phyloP scores from a whole-genome alignment of 2,888 invertebrate genomes.

The Oxyscelio sp. region DNA sequence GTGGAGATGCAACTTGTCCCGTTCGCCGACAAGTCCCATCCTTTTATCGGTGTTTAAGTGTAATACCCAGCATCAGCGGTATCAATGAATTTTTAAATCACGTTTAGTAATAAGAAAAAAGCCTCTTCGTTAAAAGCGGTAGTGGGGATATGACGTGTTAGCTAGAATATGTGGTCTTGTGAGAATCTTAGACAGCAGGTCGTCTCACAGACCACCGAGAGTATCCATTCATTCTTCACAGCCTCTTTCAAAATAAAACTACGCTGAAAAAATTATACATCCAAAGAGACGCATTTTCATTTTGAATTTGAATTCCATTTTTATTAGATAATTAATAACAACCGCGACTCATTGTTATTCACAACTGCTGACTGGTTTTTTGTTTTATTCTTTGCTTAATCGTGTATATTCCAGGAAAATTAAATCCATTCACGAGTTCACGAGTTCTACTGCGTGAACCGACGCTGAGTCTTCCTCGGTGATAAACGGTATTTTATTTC shows the following conservation, averaged over 20 bases:
- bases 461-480: slow-evolving; percentile 9
- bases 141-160: slow-evolving; percentile 63
- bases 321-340: slow-evolving; percentile 42
- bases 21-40: not conserved
- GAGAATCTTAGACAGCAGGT: slow-evolving; percentile 72
- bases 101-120: slow-evolving; percentile 52
- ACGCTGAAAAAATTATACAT: slow-evolving; percentile 23
- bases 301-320: not conserved
- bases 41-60: slow-evolving; percentile 19
- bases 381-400: slow-evolving; percentile 14
- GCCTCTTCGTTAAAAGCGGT: slow-evolving; percentile 22
- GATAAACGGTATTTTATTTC: slow-evolving; percentile 39
- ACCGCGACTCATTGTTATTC: slow-evolving; percentile 25
- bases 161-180: slow-evolving; percentile 65
- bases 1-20: not conserved
- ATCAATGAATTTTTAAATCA: slow-evolving; percentile 54
- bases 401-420: slow-evolving; percentile 41
- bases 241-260: slow-evolving; percentile 46
- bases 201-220: slow-evolving; percentile 61
- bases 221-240: slow-evolving; percentile 60
- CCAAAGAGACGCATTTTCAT: slow-evolving; percentile 18
- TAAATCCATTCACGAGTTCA: slow-evolving; percentile 33
- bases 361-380: slow-evolving; percentile 11
- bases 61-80: slow-evolving; percentile 32
- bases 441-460: slow-evolving; percentile 24